These are phyloP conservation scores for Ursus arctos DNA, from an alignment of 2,113 vertebrate genomes.

Conservation along the genomic window DNA sequence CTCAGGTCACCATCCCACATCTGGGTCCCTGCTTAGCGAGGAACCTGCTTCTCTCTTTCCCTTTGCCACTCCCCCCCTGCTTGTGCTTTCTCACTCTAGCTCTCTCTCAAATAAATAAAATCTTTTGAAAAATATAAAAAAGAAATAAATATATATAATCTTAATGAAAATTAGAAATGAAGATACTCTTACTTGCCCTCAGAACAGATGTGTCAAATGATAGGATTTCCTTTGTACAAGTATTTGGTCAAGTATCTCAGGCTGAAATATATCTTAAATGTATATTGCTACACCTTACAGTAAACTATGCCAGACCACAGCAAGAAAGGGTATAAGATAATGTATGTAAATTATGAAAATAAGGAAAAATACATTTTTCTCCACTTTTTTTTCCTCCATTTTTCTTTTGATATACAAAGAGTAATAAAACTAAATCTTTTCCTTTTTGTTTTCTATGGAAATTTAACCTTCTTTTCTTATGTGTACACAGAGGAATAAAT, in stretches of 20 bases:
- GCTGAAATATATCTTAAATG: not conserved
- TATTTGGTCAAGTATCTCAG: not conserved
- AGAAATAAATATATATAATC: not conserved
- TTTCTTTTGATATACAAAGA: constrained; percentile 52
- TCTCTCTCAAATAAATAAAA: not conserved
- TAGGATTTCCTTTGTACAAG: not conserved
- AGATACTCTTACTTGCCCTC: not conserved
- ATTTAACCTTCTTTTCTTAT: constrained; percentile 70
- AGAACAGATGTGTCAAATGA: not conserved
- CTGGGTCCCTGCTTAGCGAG: not conserved
- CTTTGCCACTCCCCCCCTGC: not conserved
- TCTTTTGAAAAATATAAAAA: not conserved
- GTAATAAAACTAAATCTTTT: constrained; percentile 67
- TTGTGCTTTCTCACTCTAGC: not conserved
- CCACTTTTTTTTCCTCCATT: not conserved
- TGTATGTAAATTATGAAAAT: not conserved
- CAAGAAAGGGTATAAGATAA: not conserved
- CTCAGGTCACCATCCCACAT: not conserved
- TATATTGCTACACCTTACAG: not conserved
- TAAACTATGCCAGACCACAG: not conserved
- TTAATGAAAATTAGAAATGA: constrained; percentile 10
- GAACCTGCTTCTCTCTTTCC: too few species aligned
- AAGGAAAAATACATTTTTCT: constrained; percentile 15
- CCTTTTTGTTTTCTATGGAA: constrained; percentile 63
- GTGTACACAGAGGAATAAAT: constrained; percentile 70